Conservation (phyloP, 2,113 vertebrate genomes). For the Sakesphorus luctuosus region DNA sequence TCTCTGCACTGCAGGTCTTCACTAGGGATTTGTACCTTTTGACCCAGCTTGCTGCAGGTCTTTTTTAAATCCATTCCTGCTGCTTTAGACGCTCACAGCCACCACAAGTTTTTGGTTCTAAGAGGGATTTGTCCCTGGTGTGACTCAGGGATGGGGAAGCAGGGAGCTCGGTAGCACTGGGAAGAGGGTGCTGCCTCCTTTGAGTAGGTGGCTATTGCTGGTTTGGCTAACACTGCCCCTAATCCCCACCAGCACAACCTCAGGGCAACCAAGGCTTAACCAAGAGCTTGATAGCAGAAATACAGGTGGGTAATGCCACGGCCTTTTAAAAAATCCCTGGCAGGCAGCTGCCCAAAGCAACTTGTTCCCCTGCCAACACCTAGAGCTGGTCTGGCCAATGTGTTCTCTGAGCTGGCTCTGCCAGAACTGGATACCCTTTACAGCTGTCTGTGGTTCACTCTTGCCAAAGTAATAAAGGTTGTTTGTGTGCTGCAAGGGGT, state of each 20-base stretch:
- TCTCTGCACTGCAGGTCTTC: neutral
- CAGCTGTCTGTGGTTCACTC: neutral
- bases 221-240: neutral
- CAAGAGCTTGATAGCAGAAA: neutral
- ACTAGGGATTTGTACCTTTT: neutral
- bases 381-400: neutral
- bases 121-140: neutral
- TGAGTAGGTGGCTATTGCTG: neutral
- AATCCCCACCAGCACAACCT: neutral
- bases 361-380: neutral
- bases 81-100: neutral
- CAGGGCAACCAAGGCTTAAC: neutral
- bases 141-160: neutral
- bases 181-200: neutral
- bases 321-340: constrained; percentile 1
- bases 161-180: neutral
- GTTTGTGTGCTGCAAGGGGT: neutral
- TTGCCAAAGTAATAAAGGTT: neutral
- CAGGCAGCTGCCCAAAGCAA: neutral
- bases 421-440: neutral
- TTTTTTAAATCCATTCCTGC: neutral
- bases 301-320: neutral
- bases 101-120: neutral
- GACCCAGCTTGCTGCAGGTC: neutral
- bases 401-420: neutral